Conservation (phyloP, 2,888 invertebrate genomes). For the Stenotaenia linearis region DNA sequence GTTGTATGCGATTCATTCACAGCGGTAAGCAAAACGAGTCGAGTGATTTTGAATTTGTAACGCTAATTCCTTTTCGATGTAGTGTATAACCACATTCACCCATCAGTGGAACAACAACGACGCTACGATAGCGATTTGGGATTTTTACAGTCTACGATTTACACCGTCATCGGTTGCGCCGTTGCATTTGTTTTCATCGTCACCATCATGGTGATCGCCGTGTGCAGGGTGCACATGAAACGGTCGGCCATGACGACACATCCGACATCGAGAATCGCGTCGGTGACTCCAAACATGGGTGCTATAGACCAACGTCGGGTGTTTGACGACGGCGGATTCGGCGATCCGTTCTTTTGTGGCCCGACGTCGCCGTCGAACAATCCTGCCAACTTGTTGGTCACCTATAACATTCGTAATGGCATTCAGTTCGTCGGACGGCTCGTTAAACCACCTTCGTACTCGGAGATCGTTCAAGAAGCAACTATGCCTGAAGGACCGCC, state of each 20-base stretch:
- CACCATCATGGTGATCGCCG: slow-evolving; percentile 49
- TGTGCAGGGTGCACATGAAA: slow-evolving; percentile 50
- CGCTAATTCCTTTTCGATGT: too few species aligned
- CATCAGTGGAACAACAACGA: slow-evolving; percentile 38
- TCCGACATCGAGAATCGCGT: background rate
- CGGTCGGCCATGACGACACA: slow-evolving; percentile 39
- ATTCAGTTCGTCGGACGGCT: slow-evolving; percentile 48
- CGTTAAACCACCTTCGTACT: slow-evolving; percentile 49
- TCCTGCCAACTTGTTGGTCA: slow-evolving; percentile 44
- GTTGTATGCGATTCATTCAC: slow-evolving; percentile 45
- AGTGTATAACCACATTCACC: slow-evolving; percentile 10
- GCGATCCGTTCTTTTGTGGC: background rate
- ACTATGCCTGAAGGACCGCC: slow-evolving; percentile 49
- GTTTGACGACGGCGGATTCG: background rate
- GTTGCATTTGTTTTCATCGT: slow-evolving; percentile 51
- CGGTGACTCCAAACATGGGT: background rate
- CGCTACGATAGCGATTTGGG: slow-evolving; percentile 47
- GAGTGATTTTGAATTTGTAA: background rate
- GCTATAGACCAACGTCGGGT: background rate
- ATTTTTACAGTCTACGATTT: slow-evolving; percentile 49
- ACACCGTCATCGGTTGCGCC: slow-evolving; percentile 50
- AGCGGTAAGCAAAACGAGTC: slow-evolving; percentile 35
- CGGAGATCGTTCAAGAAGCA: slow-evolving; percentile 46
- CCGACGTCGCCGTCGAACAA: background rate
- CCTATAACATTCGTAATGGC: slow-evolving; percentile 50